Percentiles rank a stretch among this genome's conserved stretches.
Conservation (phyloP, 1,140 invertebrate species). For the Tetranychus cinnabarinus region DNA sequence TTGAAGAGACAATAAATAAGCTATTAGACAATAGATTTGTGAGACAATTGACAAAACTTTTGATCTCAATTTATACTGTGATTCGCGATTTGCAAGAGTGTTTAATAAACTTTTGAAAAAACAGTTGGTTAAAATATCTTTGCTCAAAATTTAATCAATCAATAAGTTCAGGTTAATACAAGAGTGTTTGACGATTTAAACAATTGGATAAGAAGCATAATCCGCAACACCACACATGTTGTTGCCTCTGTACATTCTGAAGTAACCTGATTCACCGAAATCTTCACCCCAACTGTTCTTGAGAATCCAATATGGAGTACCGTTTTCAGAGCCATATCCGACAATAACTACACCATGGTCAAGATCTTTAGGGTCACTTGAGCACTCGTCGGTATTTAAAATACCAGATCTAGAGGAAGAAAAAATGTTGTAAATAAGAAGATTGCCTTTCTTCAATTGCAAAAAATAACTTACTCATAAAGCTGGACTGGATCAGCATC, state of each 20-base stretch:
- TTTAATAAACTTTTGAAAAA: no score
- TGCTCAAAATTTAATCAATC: no score
- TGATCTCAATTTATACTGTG: no score
- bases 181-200: constrained; percentile 12
- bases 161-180: no score
- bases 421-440: constrained; percentile 7
- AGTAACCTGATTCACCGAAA: constrained; percentile 35
- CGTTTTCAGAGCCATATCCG: constrained; percentile 21
- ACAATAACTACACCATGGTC: constrained; percentile 25
- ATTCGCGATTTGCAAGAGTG: no score
- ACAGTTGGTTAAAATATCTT: no score
- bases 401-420: background rate
- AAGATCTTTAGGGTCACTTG: constrained; percentile 7
- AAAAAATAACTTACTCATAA: constrained; percentile 17
- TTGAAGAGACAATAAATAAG: no score
- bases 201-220: constrained; percentile 28
- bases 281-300: constrained; percentile 36
- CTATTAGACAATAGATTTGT: no score
- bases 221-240: constrained; percentile 77
- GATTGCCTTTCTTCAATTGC: constrained; percentile 15
- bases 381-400: background rate
- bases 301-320: constrained; percentile 24
- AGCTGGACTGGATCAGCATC: constrained; percentile 20
- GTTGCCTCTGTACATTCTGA: constrained; percentile 65
- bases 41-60: no score